Evolutionary conservation across 2,888 invertebrate genomes (phyloP).

Genomic region (Patella depressa): DNA sequence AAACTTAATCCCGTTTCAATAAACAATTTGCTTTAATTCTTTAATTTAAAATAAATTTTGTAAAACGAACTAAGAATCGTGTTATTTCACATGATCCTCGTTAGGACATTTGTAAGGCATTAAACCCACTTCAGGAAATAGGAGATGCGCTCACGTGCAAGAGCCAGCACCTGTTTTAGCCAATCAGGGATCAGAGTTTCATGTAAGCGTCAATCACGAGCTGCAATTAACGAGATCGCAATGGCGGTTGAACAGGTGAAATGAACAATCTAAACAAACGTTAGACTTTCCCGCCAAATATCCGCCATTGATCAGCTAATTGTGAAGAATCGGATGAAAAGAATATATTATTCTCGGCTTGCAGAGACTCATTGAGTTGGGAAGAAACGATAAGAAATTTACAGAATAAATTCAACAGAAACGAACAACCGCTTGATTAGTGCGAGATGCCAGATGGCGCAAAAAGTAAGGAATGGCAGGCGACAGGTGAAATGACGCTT

Average conservation of each 20-base stretch:
- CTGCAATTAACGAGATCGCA: constrained; percentile 5
- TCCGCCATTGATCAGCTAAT: constrained; percentile 9
- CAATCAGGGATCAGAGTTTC: constrained; percentile 7
- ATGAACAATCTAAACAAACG: constrained; percentile 4
- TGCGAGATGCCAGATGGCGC: constrained; percentile 7
- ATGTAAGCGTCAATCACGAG: constrained; percentile 7
- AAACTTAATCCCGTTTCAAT: constrained; percentile 1
- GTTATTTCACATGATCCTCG: constrained; percentile 4
- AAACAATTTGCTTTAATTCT: constrained; percentile 12
- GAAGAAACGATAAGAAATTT: constrained; percentile 6
- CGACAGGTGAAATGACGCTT: constrained; percentile 10
- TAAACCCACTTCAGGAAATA: background rate
- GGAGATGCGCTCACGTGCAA: constrained; percentile 2
- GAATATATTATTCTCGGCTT: constrained; percentile 4
- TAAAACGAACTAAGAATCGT: constrained; percentile 2
- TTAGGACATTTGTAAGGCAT: background rate
- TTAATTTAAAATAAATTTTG: constrained; percentile 7
- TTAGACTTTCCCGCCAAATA: constrained; percentile 1
- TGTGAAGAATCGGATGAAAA: background rate
- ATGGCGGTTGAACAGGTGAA: constrained; percentile 10
- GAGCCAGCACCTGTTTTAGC: background rate
- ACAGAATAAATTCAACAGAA: constrained; percentile 5
- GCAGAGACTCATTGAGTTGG: background rate
- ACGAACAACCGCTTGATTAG: constrained; percentile 3
- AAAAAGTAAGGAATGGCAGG: background rate